Evolutionary conservation across 2,888 invertebrate species (phyloP).

Genomic region (Cosmorhoe ocellata): DNA sequence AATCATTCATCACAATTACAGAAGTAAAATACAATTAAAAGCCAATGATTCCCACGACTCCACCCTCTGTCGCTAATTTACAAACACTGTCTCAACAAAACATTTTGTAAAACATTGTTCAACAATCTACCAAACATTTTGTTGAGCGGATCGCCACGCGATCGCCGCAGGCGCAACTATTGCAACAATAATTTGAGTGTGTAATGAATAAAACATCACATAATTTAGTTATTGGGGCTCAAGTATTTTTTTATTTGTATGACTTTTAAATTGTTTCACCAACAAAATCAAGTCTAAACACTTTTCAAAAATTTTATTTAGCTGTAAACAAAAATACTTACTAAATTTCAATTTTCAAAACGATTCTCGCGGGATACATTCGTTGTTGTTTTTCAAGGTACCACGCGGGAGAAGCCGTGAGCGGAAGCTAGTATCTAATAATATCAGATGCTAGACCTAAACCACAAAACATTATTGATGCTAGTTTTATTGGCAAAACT

Average conservation of each 20-base stretch:
- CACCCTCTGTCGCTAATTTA: constrained; percentile 54
- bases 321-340: no score
- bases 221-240: constrained; percentile 19
- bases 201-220: constrained; percentile 71
- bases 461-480: no score
- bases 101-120: constrained; percentile 20
- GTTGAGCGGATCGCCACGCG: constrained; percentile 65
- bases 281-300: no score
- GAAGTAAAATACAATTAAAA: constrained; percentile 14
- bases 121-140: constrained; percentile 48
- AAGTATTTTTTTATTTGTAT: neutral
- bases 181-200: constrained; percentile 59
- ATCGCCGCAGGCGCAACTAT: constrained; percentile 67
- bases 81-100: constrained; percentile 49
- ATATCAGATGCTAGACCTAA: no score
- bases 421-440: no score
- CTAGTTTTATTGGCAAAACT: no score
- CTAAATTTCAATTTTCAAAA: no score
- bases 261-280: no score
- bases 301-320: no score
- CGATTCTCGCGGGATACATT: no score
- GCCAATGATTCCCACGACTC: constrained; percentile 33
- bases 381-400: no score
- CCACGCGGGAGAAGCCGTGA: no score
- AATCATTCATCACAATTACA: neutral